Base-by-base conservation (phyloP, 2,888 invertebrate species). In the Heliconius hortense region DNA sequence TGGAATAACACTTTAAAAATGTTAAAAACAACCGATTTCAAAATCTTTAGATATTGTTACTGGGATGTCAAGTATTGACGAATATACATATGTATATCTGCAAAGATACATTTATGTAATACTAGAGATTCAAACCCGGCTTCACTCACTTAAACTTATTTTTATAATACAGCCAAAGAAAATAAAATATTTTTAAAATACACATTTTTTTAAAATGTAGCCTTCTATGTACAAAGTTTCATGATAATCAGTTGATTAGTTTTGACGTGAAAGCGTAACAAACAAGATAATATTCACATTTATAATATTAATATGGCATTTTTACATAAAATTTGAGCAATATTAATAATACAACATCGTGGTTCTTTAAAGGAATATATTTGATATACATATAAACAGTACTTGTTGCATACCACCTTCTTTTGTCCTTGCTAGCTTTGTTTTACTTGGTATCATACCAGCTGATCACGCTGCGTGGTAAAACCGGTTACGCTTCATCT, bases 401-500 rank as follows among this genome's bases (percentile, higher is more conserved):
- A 69, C n/a, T 69, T 56, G 53, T 35, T 69, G 69, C 53, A 63
- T 67, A 73, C 59, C 31, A 43, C 39, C 39, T 60, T 74, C 53
- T 70, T 53, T 74, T 73, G 72, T 67, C 70, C 48, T 43, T 68
- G 70, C 18, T 43, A 53, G 70, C 78, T 75, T 78, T 77, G 74
- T 72, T 60, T 72, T 62, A 66, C 53, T 73, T 48, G 67, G 68
- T 74, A 59, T 67, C 64, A 67, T 73, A 72, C 68, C 73, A 63
- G 69, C 28, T 56, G 56, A 56, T 31, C 69, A 68, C 59, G 39
- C 63, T 59, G 24, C 73, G 67, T 70, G 69, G 4, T 53, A 43
- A 24, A 76, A 78, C 79, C 68, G 75, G 78, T 78, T 74, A 56
- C 62, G 53, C 59, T 56, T 64, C 70, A 75, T 72, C 59, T 68